Evolutionary conservation across 2,888 invertebrate species (phyloP).

Genomic region (Timandra comae): DNA sequence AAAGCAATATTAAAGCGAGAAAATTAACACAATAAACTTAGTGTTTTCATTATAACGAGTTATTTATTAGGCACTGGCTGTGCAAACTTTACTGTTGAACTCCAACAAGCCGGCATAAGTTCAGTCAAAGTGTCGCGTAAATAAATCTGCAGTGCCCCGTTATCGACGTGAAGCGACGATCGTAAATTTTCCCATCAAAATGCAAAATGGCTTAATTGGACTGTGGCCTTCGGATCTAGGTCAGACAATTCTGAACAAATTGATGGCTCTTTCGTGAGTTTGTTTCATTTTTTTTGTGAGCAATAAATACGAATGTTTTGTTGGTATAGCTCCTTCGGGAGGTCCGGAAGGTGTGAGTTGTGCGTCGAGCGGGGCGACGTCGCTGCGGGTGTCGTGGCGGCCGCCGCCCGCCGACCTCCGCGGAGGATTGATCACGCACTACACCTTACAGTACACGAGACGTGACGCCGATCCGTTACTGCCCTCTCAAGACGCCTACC

Average conservation of each 20-base stretch:
- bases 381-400: conserved; percentile 85
- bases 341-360: conserved; percentile 85
- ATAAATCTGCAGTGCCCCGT: conserved; percentile 49
- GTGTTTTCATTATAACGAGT: conserved; percentile 14
- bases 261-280: conserved; percentile 61
- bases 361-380: conserved; percentile 83
- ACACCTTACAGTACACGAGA: conserved; percentile 63
- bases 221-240: conserved; percentile 70
- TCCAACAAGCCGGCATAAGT: conserved; percentile 24
- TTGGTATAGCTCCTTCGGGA: conserved; percentile 81
- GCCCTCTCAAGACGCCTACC: conserved; percentile 57
- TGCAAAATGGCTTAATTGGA: conserved; percentile 76
- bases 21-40: conserved; percentile 14
- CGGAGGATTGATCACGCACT: conserved; percentile 79
- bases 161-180: conserved; percentile 55
- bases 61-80: conserved; percentile 6
- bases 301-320: conserved; percentile 15
- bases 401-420: conserved; percentile 81
- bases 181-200: conserved; percentile 74
- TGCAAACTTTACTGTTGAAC: not conserved
- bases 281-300: conserved; percentile 45
- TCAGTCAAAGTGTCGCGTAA: conserved; percentile 41
- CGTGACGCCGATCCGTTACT: conserved; percentile 58
- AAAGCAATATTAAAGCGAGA: not conserved
- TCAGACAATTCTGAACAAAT: conserved; percentile 67